Evolutionary conservation across 2,888 invertebrate genomes (phyloP).

Genomic region (Drosophila nr. fundita): DNA sequence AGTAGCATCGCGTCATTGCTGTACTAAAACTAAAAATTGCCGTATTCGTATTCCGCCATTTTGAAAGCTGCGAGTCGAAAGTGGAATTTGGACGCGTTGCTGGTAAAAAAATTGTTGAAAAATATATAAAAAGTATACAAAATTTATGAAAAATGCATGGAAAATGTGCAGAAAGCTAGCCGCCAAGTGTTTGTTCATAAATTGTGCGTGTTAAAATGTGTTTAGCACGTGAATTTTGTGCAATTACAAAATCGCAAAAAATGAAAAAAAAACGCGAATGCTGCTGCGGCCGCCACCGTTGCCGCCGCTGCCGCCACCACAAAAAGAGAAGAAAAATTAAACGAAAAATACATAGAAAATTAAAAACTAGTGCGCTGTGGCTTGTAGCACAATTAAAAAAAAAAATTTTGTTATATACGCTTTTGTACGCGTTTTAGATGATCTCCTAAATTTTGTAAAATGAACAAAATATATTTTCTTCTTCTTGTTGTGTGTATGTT

Average conservation of each 20-base stretch:
- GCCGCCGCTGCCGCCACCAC: constrained; percentile 61
- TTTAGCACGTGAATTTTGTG: constrained; percentile 72
- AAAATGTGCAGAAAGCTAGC: constrained; percentile 44
- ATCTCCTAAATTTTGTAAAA: constrained; percentile 34
- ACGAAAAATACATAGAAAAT: constrained; percentile 40
- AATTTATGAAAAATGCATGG: constrained; percentile 58
- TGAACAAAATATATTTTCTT: constrained; percentile 44
- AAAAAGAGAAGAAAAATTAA: constrained; percentile 68
- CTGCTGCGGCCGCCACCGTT: constrained; percentile 63
- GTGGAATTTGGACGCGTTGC: constrained; percentile 85
- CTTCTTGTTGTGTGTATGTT: constrained; percentile 54
- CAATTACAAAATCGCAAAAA: constrained; percentile 71
- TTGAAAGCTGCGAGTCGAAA: constrained; percentile 85
- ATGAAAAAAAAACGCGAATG: constrained; percentile 59
- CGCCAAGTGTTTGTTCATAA: constrained; percentile 51
- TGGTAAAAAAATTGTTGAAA: constrained; percentile 79
- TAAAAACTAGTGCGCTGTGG: constrained; percentile 62
- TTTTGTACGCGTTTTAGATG: constrained; percentile 44
- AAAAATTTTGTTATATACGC: constrained; percentile 31
- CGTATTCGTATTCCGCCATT: constrained; percentile 85
- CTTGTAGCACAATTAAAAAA: constrained; percentile 47
- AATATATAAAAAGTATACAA: constrained; percentile 64
- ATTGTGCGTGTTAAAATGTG: constrained; percentile 62
- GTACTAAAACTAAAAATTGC: constrained; percentile 84
- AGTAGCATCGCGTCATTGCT: constrained; percentile 84